Evolutionary conservation across 2,797 vertebrate genomes (phyloP).

Genomic region (Psittacula derbiana): DNA sequence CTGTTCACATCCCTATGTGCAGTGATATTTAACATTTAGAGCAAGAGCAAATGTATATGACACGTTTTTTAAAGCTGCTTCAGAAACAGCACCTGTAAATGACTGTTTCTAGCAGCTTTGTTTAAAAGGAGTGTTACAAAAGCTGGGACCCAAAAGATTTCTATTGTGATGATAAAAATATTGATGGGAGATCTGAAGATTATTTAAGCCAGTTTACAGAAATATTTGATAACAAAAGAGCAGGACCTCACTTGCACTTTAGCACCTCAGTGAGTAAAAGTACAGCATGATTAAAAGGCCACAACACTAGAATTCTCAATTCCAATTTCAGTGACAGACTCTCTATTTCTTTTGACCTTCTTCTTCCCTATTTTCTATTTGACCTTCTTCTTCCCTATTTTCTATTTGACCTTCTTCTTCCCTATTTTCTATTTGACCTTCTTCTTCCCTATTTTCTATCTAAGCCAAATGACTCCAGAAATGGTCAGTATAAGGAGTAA

Average conservation of each 20-base stretch:
- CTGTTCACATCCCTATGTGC: constrained; percentile 44
- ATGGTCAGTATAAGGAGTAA: background rate
- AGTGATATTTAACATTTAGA: constrained; percentile 61
- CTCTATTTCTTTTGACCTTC: background rate
- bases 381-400: background rate
- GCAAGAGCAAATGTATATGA: constrained; percentile 50
- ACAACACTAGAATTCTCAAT: background rate
- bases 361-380: background rate
- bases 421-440: background rate
- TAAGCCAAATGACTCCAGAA: background rate
- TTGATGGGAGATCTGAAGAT: background rate
- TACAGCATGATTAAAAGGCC: background rate
- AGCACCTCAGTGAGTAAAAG: background rate
- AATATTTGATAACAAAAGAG: background rate
- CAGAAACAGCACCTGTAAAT: constrained; percentile 24
- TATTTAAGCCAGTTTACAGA: background rate
- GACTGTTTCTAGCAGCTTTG: constrained; percentile 41
- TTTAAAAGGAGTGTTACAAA: constrained; percentile 3
- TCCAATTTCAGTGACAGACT: background rate
- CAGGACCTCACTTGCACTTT: background rate
- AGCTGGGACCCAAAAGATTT: background rate
- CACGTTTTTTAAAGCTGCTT: constrained; percentile 19
- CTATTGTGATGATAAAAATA: background rate
- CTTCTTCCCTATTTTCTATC: background rate
- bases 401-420: no score